These are phyloP conservation scores for Notiomystis cincta DNA, from an alignment of 2,113 vertebrate species.

Conservation along the genomic window DNA sequence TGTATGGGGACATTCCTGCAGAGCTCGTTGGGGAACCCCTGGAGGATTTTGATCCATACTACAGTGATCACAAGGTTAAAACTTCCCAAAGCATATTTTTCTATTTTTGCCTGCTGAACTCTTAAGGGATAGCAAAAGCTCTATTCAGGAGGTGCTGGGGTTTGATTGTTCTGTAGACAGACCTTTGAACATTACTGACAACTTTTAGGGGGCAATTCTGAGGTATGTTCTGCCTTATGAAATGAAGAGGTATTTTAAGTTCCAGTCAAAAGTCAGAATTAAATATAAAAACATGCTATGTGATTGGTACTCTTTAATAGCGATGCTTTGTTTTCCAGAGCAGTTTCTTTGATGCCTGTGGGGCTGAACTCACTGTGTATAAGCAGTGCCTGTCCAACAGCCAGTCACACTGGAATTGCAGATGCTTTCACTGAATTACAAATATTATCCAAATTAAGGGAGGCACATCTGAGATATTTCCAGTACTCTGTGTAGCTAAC, in stretches of 20 bases:
- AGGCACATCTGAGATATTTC: not conserved
- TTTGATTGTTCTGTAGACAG: not conserved
- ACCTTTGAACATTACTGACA: not conserved
- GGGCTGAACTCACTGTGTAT: not conserved
- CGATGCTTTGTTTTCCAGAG: not conserved
- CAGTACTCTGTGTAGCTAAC: not conserved
- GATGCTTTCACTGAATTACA: not conserved
- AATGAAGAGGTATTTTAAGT: not conserved
- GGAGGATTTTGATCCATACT: slow-evolving; percentile 93
- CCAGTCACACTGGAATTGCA: fast-evolving
- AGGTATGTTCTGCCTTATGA: not conserved
- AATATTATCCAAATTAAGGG: not conserved
- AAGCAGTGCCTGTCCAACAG: not conserved
- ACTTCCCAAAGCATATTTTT: not conserved
- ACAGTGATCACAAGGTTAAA: slow-evolving; percentile 87
- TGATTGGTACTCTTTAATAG: not conserved
- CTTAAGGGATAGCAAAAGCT: not conserved
- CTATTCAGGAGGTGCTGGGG: not conserved
- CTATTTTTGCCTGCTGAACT: not conserved
- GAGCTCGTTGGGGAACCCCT: slow-evolving; percentile 86
- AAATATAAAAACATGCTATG: not conserved
- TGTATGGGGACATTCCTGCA: slow-evolving; percentile 85
- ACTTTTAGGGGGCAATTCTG: not conserved
- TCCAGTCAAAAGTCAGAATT: not conserved
- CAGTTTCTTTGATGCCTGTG: not conserved